phyloP scores from a whole-genome alignment of 1,140 invertebrate species.

The Globodera ellingtonae region DNA sequence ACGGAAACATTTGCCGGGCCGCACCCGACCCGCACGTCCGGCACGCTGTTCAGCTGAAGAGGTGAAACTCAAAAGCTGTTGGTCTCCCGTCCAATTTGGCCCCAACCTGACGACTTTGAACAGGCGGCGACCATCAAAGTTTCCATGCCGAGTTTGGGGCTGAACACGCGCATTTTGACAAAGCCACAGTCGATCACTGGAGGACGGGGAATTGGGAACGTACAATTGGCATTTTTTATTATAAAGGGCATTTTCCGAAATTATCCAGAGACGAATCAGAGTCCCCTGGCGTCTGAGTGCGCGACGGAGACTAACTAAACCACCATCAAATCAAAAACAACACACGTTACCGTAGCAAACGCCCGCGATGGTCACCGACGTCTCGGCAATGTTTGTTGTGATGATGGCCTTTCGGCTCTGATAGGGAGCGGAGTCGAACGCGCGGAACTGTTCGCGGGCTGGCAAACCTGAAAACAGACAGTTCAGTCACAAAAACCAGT shows the following conservation, averaged over 20 bases:
- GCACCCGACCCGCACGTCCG: constrained; percentile 83
- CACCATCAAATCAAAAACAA: background rate
- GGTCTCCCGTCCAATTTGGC: background rate
- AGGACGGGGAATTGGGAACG: constrained; percentile 43
- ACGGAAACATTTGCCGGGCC: constrained; percentile 79
- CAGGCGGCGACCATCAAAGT: constrained; percentile 81
- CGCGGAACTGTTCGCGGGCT: constrained; percentile 75
- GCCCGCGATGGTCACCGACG: constrained; percentile 86
- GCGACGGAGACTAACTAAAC: no score
- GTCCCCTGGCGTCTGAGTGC: no score
- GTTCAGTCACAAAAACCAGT: no score
- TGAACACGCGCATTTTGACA: constrained; percentile 90
- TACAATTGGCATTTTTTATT: background rate
- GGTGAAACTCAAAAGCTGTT: background rate
- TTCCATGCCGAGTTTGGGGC: constrained; percentile 81
- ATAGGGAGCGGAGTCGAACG: constrained; percentile 78
- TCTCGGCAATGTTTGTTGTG: constrained; percentile 96
- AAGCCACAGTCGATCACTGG: constrained; percentile 93
- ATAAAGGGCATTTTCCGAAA: background rate
- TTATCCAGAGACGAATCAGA: no score
- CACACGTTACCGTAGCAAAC: constrained; percentile 76
- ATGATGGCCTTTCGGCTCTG: constrained; percentile 85
- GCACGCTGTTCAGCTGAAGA: constrained; percentile 79
- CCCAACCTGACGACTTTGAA: constrained; percentile 68
- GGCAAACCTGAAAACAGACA: constrained; percentile 3